Evolutionary conservation across 2,797 vertebrate species (phyloP), one percentile per base, ranked within the genome.

Genomic region (Sebastes vulpes): DNA sequence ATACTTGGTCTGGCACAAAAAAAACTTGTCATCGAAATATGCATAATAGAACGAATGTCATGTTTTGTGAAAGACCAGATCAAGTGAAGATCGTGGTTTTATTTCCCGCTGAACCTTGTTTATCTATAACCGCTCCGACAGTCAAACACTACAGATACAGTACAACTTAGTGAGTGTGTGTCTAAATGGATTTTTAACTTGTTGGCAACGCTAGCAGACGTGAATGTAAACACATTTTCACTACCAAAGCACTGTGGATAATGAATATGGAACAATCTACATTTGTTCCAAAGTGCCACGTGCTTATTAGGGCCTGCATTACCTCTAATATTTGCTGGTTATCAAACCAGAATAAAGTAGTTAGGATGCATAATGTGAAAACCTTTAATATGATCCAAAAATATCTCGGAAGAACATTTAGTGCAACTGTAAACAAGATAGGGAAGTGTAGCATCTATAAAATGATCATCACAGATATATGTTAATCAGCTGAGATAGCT

Each of bases 141-240:
- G 23, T 75, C 14, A 35, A 50, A 69, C 18, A 60, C 9, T 25
- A 68, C 31, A 46, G 26, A 38, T 48, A 58, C 21, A 79, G 60
- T 63, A 57, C 14, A 77, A 78, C 35, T 65, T 20, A 18, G n/a
- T 79, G 11, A 9, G 46, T 72, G 29, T 57, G n/a, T 54, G n/a
- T 75, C 31, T 46, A n/a, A 74, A 64, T 64, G 25, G 70, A 54
- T 77, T 25, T 64, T 64, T 14, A 76, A 18, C 26, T 60, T 31
- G 46, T 53, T 75, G 64, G 8, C 50, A 54, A 26, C 42, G 48
- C 25, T 60, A 67, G 65, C 70, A 65, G 42, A 81, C 3, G 4
- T 72, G 42, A 71, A 31, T 48, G n/a, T 69, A 26, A 79, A 76
- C 71, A 78, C 14, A 69, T 57, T 77, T 72, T 73, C 63, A 77